A percentile compares a stretch with the other conserved stretches of the same genome.
Conservation (phyloP, 30 jellyfish, hydroid and myxozoan species). For the Hydra vulgaris region DNA sequence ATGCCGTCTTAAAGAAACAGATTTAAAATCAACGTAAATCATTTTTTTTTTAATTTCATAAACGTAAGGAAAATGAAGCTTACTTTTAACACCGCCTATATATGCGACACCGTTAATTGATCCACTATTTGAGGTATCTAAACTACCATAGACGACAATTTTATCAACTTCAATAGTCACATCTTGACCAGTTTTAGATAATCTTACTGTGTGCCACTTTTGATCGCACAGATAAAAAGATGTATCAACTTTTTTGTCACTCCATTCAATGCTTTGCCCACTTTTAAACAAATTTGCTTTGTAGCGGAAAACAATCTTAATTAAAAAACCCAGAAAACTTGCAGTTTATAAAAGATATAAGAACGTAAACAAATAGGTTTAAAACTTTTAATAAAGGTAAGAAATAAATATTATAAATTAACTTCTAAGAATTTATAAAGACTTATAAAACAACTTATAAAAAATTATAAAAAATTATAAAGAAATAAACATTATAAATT, state of each 20-base stretch:
- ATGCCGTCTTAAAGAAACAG: conserved; percentile 34
- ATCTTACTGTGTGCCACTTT: conserved; percentile 66
- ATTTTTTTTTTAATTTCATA: no score
- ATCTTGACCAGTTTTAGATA: conserved; percentile 31
- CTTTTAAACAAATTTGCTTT: conserved; percentile 37
- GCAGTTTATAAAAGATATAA: not conserved
- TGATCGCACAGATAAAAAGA: conserved; percentile 66
- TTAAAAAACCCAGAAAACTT: not conserved
- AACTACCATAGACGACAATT: conserved; percentile 12
- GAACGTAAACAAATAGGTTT: no score
- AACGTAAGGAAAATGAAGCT: conserved; percentile 9
- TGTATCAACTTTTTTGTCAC: conserved; percentile 41
- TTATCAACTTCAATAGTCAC: conserved; percentile 60
- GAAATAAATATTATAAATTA: no score
- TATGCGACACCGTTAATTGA: conserved; percentile 44
- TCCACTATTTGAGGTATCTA: conserved; percentile 29
- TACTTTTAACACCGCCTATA: conserved; percentile 80
- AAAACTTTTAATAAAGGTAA: no score
- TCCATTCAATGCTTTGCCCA: conserved; percentile 58
- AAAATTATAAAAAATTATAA: no score
- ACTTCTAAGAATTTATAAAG: no score
- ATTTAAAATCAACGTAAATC: not conserved
- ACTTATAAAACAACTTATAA: no score
- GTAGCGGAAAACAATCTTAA: conserved; percentile 61
- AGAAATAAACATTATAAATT: no score